A percentile compares a stretch with the other conserved stretches of the same genome.
Evolutionary conservation across 1,140 invertebrate species (phyloP).

Genomic region (Drosophila orena): DNA sequence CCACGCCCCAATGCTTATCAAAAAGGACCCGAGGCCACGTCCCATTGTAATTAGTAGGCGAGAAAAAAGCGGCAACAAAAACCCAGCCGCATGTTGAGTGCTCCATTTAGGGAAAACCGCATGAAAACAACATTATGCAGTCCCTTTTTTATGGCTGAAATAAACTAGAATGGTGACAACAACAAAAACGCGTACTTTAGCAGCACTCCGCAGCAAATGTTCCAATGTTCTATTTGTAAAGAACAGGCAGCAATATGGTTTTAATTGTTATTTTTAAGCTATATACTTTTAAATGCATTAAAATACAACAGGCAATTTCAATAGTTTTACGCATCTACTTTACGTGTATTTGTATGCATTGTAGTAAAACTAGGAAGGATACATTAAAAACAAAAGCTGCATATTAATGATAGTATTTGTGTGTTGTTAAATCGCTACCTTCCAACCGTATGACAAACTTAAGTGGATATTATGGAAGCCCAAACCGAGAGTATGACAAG

Average conservation of each 20-base stretch:
- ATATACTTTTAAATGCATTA: no score
- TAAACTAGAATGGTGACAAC: constrained; percentile 23
- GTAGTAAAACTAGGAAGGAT: not conserved
- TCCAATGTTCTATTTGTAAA: not conserved
- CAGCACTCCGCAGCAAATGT: not conserved
- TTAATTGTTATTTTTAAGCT: no score
- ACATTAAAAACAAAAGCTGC: not conserved
- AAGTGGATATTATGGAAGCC: constrained; percentile 31
- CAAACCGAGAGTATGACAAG: not conserved
- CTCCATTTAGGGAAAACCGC: constrained; percentile 38
- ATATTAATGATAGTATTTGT: constrained; percentile 8
- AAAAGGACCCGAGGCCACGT: constrained; percentile 8
- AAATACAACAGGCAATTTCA: no score
- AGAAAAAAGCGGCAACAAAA: constrained; percentile 24
- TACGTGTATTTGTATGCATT: no score
- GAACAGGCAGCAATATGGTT: not conserved
- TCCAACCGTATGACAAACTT: constrained; percentile 22
- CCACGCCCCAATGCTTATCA: constrained; percentile 47
- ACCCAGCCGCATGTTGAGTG: constrained; percentile 50
- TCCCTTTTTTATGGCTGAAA: constrained; percentile 29
- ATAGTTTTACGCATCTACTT: no score
- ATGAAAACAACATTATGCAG: constrained; percentile 67
- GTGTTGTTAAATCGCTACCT: not conserved
- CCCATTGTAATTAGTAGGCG: constrained; percentile 55
- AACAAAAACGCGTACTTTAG: constrained; percentile 3